Base-by-base conservation (phyloP, 1,140 invertebrate genomes). In the Pseudoatta argentina region DNA sequence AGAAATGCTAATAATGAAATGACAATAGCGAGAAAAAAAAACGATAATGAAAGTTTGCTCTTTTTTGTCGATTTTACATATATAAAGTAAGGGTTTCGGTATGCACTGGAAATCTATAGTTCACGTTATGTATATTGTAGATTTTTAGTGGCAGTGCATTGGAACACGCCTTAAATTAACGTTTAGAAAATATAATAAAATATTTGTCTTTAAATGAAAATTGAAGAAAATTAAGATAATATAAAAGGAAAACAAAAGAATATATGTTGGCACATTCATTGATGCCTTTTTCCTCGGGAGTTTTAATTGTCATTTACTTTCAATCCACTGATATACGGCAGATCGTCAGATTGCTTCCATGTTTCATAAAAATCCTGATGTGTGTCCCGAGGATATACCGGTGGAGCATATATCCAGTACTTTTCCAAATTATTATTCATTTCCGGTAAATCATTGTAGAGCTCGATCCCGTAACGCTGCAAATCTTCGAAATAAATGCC, bases 361-460 rank as follows among this genome's bases (percentile, higher is more conserved):
- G 61, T 27, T 57, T 51, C 27, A 0, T 75, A 61, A 5, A 51
- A 12, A 10, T 24, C 18, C 16, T 83, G n/a, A 14, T 21, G 39
- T 44, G 39, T 44, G 7, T 44, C 39, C 39, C 39, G 12, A 57
- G 12, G n/a, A 55, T 55, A 55, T 55, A 59, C n/a, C 27, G 34
- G 6, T 39, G 34, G 34, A 57, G 12, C 30, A 55, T 55, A 55
- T 55, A 59, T 12, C 51, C 67, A 1, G 59, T 44, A n/a, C 1
- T 64, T n/a, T 77, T 67, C 27, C 0, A 75, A 30, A 24, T 73
- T 55, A 27, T 89, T 86, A 8, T 89, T 87, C 73, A 87, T 75
- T 69, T 89, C 78, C 18, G 21, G 44, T 2, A 18, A 0, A 4
- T 83, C 18, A 0, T 72, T 82, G 51, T 55, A 76, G 48, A 63